Conservation (phyloP, 2,113 vertebrate species). For the Perca flavescens region DNA sequence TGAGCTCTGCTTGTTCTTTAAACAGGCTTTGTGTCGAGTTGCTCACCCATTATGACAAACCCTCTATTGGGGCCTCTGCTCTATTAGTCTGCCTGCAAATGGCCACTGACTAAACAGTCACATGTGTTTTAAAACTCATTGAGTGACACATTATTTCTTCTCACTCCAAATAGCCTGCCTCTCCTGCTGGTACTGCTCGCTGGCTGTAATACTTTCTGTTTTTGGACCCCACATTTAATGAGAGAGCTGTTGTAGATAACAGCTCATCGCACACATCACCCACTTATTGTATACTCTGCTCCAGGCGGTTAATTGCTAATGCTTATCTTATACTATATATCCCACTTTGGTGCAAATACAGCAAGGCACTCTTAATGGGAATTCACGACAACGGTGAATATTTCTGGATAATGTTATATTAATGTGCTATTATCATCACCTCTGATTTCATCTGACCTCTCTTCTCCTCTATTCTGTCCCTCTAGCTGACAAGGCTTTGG, state of each 20-base stretch:
- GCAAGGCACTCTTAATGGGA: conserved; percentile 66
- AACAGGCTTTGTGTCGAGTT: conserved; percentile 79
- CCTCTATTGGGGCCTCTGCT: conserved; percentile 75
- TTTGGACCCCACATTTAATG: conserved; percentile 66
- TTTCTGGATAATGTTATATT: conserved; percentile 79
- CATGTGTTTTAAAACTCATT: conserved; percentile 78
- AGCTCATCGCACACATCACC: conserved; percentile 64
- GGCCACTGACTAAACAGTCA: conserved; percentile 78
- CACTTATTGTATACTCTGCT: conserved; percentile 71
- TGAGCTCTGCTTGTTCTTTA: conserved; percentile 76
- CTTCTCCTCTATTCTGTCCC: conserved; percentile 74
- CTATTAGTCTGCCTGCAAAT: conserved; percentile 79
- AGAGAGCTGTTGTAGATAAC: conserved; percentile 70
- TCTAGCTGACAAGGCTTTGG: conserved; percentile 75
- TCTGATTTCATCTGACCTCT: conserved; percentile 82
- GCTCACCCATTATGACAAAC: conserved; percentile 81
- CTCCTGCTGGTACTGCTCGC: conserved; percentile 46
- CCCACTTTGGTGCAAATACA: conserved; percentile 70
- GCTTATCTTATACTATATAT: conserved; percentile 69
- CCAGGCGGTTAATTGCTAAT: conserved; percentile 70
- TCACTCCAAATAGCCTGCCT: conserved; percentile 57
- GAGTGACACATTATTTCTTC: conserved; percentile 74
- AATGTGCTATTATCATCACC: conserved; percentile 81
- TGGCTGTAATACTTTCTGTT: conserved; percentile 64
- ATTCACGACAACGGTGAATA: conserved; percentile 62